These are phyloP conservation scores for Sinotaia quadrata DNA, from an alignment of 2,888 invertebrate genomes.

Conservation along the genomic window DNA sequence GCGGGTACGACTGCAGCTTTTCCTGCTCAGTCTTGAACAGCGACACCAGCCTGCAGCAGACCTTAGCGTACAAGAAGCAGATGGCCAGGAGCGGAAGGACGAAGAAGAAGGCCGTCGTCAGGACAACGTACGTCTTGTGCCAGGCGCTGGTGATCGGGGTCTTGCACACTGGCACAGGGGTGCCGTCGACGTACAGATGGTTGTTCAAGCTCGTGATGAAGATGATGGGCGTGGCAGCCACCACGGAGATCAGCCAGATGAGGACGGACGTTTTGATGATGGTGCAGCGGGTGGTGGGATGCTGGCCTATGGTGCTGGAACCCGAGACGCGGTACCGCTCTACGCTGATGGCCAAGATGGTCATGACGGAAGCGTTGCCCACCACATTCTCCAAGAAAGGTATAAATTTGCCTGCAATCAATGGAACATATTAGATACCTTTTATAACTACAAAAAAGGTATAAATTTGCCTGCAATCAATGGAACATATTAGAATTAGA, in stretches of 20 bases:
- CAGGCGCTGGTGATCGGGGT: slow-evolving; percentile 82
- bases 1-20: slow-evolving; percentile 37
- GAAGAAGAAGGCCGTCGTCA: slow-evolving; percentile 87
- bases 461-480: no score
- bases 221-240: slow-evolving; percentile 81
- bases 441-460: no score
- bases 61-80: slow-evolving; percentile 82
- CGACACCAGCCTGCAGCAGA: slow-evolving; percentile 37
- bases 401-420: slow-evolving; percentile 86
- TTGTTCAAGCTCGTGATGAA: slow-evolving; percentile 82
- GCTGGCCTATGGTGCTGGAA: slow-evolving; percentile 86
- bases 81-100: slow-evolving; percentile 86
- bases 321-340: slow-evolving; percentile 91
- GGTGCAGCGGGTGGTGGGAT: slow-evolving; percentile 67
- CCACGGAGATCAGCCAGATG: slow-evolving; percentile 68
- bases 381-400: slow-evolving; percentile 93
- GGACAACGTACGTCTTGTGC: slow-evolving; percentile 80
- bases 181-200: slow-evolving; percentile 70
- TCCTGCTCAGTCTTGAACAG: slow-evolving; percentile 37
- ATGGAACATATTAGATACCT: no score
- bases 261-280: slow-evolving; percentile 66
- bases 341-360: slow-evolving; percentile 92
- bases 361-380: slow-evolving; percentile 91
- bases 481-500: no score
- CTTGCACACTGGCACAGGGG: slow-evolving; percentile 83